phyloP scores from a whole-genome alignment of 1,140 invertebrate genomes.

The Drosophila simulans region DNA sequence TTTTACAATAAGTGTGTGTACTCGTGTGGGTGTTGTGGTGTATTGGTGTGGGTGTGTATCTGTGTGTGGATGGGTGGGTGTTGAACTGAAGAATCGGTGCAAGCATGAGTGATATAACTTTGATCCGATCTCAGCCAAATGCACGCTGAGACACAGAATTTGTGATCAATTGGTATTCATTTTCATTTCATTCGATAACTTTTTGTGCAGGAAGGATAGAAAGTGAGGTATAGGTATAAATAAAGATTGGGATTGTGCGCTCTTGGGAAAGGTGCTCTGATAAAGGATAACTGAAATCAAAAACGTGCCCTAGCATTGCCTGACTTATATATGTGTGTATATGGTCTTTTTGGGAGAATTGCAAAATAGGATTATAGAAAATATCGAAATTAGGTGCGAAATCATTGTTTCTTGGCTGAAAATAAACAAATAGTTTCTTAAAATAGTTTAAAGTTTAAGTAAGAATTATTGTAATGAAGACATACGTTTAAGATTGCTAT shows the following conservation, averaged over 20 bases:
- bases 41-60: slow-evolving; percentile 14
- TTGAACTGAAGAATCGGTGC: slow-evolving; percentile 36
- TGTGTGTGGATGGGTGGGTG: slow-evolving; percentile 13
- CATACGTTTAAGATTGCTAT: slow-evolving; percentile 23
- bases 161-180: slow-evolving; percentile 17
- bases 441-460: slow-evolving; percentile 36
- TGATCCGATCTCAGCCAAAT: slow-evolving; percentile 29
- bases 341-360: slow-evolving; percentile 5
- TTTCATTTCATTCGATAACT: slow-evolving; percentile 32
- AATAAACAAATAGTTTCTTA: slow-evolving; percentile 44
- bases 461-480: slow-evolving; percentile 27
- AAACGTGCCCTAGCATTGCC: slow-evolving; percentile 41
- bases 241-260: slow-evolving; percentile 42
- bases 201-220: slow-evolving; percentile 30
- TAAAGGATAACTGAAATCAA: slow-evolving; percentile 27
- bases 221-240: slow-evolving; percentile 35
- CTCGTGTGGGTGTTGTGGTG: slow-evolving; percentile 19
- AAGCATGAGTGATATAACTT: slow-evolving; percentile 59
- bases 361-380: slow-evolving; percentile 25
- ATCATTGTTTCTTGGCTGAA: slow-evolving; percentile 37
- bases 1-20: slow-evolving; percentile 38
- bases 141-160: slow-evolving; percentile 13
- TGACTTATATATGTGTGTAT: slow-evolving; percentile 30
- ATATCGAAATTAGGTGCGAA: slow-evolving; percentile 14
- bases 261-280: slow-evolving; percentile 39